phyloP scores from a whole-genome alignment of 2,888 invertebrate genomes.

The Morpho achilles region DNA sequence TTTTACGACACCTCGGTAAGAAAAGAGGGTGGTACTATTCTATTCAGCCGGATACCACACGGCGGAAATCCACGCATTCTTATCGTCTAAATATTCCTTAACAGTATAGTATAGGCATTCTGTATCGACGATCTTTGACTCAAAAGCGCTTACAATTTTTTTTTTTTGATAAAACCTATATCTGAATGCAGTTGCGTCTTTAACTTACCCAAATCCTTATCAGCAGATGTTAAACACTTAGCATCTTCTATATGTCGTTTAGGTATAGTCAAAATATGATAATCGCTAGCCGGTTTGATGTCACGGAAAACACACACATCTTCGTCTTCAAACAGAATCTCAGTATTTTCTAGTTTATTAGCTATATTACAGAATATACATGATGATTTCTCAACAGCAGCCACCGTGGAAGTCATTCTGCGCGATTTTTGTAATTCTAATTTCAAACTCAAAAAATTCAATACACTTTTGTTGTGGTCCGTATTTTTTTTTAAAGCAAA shows the following conservation, averaged over 20 bases:
- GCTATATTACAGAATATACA: conserved; percentile 89
- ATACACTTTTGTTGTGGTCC: background rate
- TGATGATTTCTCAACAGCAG: conserved; percentile 38
- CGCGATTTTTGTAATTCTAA: background rate
- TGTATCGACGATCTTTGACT: too few species aligned
- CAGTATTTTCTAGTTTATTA: conserved; percentile 78
- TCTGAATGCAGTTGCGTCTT: too few species aligned
- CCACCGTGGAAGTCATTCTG: conserved; percentile 37
- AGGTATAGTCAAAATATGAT: conserved; percentile 89
- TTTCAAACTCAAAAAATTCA: conserved; percentile 7
- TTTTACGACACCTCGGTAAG: too few species aligned
- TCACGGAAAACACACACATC: conserved; percentile 89
- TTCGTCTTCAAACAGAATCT: conserved; percentile 85
- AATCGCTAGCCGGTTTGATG: conserved; percentile 87
- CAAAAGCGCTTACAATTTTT: too few species aligned
- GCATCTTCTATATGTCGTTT: conserved; percentile 87
- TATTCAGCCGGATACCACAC: too few species aligned
- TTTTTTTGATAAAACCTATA: too few species aligned
- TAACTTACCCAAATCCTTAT: conserved; percentile 83
- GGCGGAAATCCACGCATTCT: too few species aligned
- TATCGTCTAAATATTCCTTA: too few species aligned
- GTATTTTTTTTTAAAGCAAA: conserved; percentile 1
- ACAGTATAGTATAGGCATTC: too few species aligned
- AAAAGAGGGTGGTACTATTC: too few species aligned
- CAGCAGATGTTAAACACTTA: conserved; percentile 81